Conservation (phyloP, 1,140 invertebrate genomes). For the Halictus rubicundus region DNA sequence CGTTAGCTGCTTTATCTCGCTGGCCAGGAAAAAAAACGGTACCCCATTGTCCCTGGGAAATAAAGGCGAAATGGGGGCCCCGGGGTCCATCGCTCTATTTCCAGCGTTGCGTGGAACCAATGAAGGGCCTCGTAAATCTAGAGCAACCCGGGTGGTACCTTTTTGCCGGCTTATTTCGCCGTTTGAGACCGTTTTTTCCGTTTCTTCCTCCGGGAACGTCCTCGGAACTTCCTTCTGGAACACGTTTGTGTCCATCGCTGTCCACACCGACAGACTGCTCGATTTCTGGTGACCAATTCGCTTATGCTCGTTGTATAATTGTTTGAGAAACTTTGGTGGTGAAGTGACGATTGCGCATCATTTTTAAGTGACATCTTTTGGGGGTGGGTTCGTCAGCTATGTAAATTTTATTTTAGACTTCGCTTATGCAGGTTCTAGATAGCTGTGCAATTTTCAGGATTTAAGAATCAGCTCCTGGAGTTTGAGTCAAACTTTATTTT, state of each 20-base stretch:
- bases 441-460: no score
- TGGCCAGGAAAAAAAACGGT: conserved; percentile 45
- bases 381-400: no score
- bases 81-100: conserved; percentile 58
- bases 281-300: neutral
- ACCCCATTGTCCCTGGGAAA: conserved; percentile 59
- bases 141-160: conserved; percentile 56
- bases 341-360: no score
- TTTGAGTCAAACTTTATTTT: no score
- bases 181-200: conserved; percentile 25
- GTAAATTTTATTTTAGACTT: no score
- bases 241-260: neutral
- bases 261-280: neutral
- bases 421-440: no score
- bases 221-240: neutral
- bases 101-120: conserved; percentile 66
- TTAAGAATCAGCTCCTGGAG: no score
- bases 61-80: conserved; percentile 50
- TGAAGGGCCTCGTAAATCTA: conserved; percentile 68
- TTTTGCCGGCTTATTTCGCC: conserved; percentile 48
- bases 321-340: no score
- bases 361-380: no score
- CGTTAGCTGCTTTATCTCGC: conserved; percentile 63
- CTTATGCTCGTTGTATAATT: no score
- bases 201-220: neutral